Conservation (phyloP, 2,797 vertebrate genomes). For the Myiothlypis chrysogaster region DNA sequence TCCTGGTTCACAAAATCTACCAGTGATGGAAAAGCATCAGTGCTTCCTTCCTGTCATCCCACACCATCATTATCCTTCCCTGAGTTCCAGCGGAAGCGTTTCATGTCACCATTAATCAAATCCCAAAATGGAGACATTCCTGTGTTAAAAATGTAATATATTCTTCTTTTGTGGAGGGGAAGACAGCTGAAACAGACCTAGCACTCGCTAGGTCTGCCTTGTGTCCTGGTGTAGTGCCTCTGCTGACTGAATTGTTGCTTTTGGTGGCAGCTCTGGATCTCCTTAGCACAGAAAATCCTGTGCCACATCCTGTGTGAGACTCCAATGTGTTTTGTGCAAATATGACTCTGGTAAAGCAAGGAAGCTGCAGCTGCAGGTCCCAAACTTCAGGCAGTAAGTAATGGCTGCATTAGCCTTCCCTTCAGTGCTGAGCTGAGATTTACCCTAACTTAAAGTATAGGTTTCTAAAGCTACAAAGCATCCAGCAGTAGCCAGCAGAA, state of each 20-base stretch:
- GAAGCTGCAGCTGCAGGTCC: neutral
- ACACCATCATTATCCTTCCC: neutral
- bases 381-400: neutral
- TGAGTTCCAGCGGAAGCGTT: neutral
- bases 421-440: neutral
- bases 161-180: neutral
- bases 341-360: neutral
- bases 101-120: neutral
- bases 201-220: accelerated
- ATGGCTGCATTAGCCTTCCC: neutral
- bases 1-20: neutral
- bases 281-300: neutral
- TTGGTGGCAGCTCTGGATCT: neutral
- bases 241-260: neutral
- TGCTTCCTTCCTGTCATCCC: neutral
- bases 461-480: conserved; percentile 1
- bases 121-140: neutral
- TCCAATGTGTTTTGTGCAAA: neutral
- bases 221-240: neutral
- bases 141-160: neutral
- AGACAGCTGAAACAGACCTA: neutral
- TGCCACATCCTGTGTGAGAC: neutral
- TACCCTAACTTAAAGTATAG: neutral
- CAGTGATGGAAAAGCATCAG: neutral
- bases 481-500: conserved; percentile 10